Evolutionary conservation across 1,140 invertebrate species (phyloP), one percentile per base, ranked within the genome.

Genomic region (Plutomurus gul): DNA sequence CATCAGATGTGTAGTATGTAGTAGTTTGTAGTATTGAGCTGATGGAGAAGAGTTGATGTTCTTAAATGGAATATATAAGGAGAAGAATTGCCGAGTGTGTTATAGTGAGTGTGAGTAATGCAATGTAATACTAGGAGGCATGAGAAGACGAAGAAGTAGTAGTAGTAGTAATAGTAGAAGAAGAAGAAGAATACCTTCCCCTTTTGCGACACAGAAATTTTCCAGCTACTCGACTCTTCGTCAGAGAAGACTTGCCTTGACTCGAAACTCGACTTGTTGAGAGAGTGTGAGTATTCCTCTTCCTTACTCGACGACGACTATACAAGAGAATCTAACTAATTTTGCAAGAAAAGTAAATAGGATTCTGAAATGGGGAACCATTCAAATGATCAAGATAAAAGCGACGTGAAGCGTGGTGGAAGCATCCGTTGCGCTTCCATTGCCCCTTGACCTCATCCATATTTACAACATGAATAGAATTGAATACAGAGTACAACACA

Each of bases 361-460:
- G 39, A 72, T 39, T 43, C 33, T 22, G 5, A 60, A 60, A 30
- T 13, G 11, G 36, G 65, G 25, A 40, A 40, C 37, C 36, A 72
- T 40, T 40, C 70, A 72, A 43, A 72, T 72, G 39, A 72, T 72
- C 36, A 72, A 40, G 70, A 43, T 40, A 72, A 72, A 72, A 22
- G 4, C 13, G 25, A 7, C 18, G 25, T 8, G 25, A 22, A 18
- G 13, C 20, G 20, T 13, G 27, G 22, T 37, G 20, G 39, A 18
- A 74, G 43, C 72, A 74, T 74, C 72, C 72, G 72, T 33, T 33
- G 70, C 70, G 36, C 70, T 46, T 39, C 25, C 70, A 43, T 49
- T 74, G 46, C 72, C 72, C 72, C 72, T 74, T 74, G 72, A 74
- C 72, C 72, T 74, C 72, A 74, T 74, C 72, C 72, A 74, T 74